Evolutionary conservation across 2,797 vertebrate species (phyloP).

Genomic region (Sebastes minor): DNA sequence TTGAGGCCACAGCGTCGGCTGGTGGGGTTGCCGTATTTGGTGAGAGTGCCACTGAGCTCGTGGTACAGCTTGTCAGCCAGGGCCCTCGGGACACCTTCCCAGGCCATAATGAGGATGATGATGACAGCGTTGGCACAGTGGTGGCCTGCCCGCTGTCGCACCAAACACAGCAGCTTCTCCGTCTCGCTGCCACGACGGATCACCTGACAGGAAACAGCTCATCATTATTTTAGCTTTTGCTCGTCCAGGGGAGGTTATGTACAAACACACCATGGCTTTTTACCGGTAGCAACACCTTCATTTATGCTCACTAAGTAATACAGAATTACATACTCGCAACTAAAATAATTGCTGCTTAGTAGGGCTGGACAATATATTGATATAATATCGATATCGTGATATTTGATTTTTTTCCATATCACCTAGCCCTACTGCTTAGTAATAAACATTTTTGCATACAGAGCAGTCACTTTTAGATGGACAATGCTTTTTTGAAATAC

Average conservation of each 20-base stretch:
- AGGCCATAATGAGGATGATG: slow-evolving; percentile 95
- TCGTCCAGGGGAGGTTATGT: background rate
- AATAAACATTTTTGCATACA: background rate
- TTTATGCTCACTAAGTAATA: background rate
- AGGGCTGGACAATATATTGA: no score
- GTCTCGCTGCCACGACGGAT: slow-evolving; percentile 90
- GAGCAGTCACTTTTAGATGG: slow-evolving; percentile 22
- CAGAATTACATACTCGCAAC: background rate
- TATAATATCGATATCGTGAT: no score
- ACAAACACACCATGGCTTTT: background rate
- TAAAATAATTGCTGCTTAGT: background rate
- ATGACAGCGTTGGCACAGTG: slow-evolving; percentile 94
- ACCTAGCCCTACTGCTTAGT: background rate
- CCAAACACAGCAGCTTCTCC: slow-evolving; percentile 95
- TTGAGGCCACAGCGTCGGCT: slow-evolving; percentile 97
- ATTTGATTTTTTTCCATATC: no score
- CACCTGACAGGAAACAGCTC: slow-evolving; percentile 81
- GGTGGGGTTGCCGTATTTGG: slow-evolving; percentile 94
- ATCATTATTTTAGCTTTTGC: background rate
- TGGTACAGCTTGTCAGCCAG: slow-evolving; percentile 93
- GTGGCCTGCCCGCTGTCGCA: slow-evolving; percentile 93
- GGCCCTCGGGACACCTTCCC: slow-evolving; percentile 92
- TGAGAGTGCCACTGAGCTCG: slow-evolving; percentile 91
- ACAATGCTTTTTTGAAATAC: background rate
- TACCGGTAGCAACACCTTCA: background rate